Evolutionary conservation across 2,113 vertebrate genomes (phyloP).

Genomic region (Trogon surrucura): DNA sequence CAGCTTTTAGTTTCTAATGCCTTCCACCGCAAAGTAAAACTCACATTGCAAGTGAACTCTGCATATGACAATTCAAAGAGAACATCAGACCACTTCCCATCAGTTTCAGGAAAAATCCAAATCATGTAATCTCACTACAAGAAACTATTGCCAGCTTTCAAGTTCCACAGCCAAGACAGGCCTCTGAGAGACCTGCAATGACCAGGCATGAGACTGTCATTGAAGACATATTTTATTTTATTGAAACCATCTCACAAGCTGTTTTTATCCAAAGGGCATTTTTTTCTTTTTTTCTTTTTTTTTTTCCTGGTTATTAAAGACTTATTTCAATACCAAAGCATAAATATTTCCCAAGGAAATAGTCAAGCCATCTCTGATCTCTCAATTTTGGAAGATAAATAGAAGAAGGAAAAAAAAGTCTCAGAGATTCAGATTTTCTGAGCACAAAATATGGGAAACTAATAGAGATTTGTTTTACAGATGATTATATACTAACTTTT

Average conservation of each 20-base stretch:
- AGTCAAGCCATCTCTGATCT: background rate
- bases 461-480: background rate
- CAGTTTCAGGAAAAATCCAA: background rate
- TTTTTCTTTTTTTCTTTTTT: too few relatives aligned
- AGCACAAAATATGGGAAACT: background rate
- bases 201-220: background rate
- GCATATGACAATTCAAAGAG: background rate
- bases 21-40: background rate
- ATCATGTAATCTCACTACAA: background rate
- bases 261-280: background rate
- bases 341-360: background rate
- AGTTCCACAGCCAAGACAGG: background rate
- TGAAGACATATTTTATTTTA: background rate
- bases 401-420: background rate
- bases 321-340: background rate
- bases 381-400: background rate
- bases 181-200: background rate
- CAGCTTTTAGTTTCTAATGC: background rate
- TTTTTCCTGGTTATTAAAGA: background rate
- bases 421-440: background rate
- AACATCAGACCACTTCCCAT: background rate
- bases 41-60: background rate
- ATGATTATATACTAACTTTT: background rate
- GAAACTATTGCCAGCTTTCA: background rate
- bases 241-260: background rate